Base-by-base conservation (phyloP, 2,797 vertebrate species). In the Simalia tracyae region DNA sequence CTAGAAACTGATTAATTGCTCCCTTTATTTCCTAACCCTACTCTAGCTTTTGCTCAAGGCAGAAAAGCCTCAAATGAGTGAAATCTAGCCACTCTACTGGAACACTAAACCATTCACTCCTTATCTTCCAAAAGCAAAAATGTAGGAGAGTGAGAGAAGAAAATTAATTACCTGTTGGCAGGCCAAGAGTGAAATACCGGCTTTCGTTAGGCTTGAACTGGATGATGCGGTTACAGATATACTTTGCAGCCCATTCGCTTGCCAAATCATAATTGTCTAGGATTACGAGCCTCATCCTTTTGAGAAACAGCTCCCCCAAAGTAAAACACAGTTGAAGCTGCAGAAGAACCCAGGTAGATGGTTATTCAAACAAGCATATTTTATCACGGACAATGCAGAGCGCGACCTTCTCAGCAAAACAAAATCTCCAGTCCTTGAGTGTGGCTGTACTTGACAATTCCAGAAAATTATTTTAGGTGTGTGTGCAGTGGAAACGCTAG, bases 241-340 rank as follows among this genome's bases (percentile, higher is more conserved):
- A 99, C 93, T 99, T 99, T 59, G 99, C 99, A 94, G 99, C 98
- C 99, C 99, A 99, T 95, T 99, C 99, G 92, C 99, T 99, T 11
- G 99, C 98, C 96, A 98, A 97, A 86, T 99, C 98, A 95, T 99
- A 99, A 95, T 99, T 98, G 95, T 98, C 98, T 91, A 99, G 98
- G 95, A 99, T 99, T 31, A 98, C 98, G 84, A 98, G 97, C 91
- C 98, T 97, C 98, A 98, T 98, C 93, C 54, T 95, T 94, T 91
- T 66, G 88, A 89, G 5, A 72, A 94, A n/a, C 63, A 85, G 54
- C 63, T 95, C 54, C 57, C 57, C n/a, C 64, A 26, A 0, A 57
- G 89, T 54, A 94, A 90, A 93, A 68, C 5, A 76, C 93, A 63
- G n/a, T 93, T 90, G 92, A 91, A 95, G 93, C 95, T 96, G 84